Conservation (phyloP, 2,113 vertebrate genomes). For the Hyperopisus bebe region DNA sequence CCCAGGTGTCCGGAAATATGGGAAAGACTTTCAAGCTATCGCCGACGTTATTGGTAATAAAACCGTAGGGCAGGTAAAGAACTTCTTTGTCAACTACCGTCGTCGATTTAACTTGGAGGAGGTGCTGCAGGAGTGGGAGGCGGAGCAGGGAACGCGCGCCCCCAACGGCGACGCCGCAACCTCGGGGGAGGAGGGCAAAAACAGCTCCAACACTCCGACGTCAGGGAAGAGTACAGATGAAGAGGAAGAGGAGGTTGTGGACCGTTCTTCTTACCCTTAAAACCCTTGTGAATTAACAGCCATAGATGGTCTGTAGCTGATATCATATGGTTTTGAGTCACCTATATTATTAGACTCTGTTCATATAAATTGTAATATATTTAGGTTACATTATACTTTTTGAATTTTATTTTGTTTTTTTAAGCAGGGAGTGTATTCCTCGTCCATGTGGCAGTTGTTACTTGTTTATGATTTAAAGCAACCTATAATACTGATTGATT, state of each 20-base stretch:
- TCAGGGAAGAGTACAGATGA: constrained; percentile 96
- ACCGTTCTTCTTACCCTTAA: constrained; percentile 22
- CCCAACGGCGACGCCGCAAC: constrained; percentile 84
- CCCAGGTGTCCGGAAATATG: constrained; percentile 94
- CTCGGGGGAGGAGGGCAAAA: constrained; percentile 90
- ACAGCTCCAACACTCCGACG: constrained; percentile 76
- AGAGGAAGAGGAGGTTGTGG: constrained; percentile 83
- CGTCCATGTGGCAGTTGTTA: constrained; percentile 14
- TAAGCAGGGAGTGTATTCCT: constrained; percentile 4
- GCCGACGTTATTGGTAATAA: constrained; percentile 99
- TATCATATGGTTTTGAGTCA: background rate
- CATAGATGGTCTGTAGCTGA: background rate
- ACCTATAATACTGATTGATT: background rate
- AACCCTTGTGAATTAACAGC: constrained; percentile 1
- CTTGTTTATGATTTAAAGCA: background rate
- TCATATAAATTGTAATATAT: constrained; percentile 12
- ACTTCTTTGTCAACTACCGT: constrained; percentile 99
- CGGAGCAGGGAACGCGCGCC: constrained; percentile 88
- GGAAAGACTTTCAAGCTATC: constrained; percentile 99
- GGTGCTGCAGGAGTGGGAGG: constrained; percentile 99
- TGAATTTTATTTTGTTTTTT: constrained; percentile 11
- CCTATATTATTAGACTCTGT: background rate
- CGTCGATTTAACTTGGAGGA: constrained; percentile 99
- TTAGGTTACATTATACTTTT: background rate
- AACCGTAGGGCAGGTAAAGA: constrained; percentile 98